Base-by-base conservation (phyloP, 2,888 invertebrate species). In the Chorisops tibialis region DNA sequence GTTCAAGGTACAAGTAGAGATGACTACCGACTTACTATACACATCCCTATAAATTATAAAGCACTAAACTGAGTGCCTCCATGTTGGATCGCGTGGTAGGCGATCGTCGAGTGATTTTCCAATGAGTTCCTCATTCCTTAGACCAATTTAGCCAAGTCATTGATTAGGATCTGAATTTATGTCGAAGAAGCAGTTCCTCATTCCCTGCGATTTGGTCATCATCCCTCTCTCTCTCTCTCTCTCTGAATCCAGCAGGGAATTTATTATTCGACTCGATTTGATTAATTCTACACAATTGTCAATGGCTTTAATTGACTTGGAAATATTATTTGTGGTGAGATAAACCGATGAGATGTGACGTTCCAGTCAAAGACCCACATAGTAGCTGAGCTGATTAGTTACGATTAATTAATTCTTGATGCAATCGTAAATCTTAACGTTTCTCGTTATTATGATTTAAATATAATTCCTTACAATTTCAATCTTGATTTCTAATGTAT, bases 211-310 rank as follows among this genome's bases (percentile, higher is more conserved):
- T 30, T 30, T 30, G 30, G 9, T 30, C 7, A 9, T 30, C 30
- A 30, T 7, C 5, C 5, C 30, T 30, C 7, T n/a, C n/a, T n/a
- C n/a, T n/a, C n/a, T n/a, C n/a, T n/a, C 30, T 30, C 30, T 5
- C 9, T n/a, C 45, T 43, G 24, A 18, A 18, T 18, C 5, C 35
- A 11, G 30, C 18, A 18, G 43, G 21, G 35, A 56, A 56, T 56
- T 56, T 43, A 56, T 56, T 54, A 41, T 54, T 19, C 41, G 54
- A 54, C 41, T 5, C 9, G 24, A 19, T 56, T 56, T 56, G 56
- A 56, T 56, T 43, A 30, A 56, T 56, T 3, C 35, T 30, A 43
- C 19, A 30, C 14, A 12, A 16, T 19, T 35, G 35, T 56, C 18
- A 30, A 45, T 24, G 43, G 24, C 9, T 43, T 22, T 18, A 30